These are phyloP conservation scores for Myiotriccus ornatus DNA, from an alignment of 2,797 vertebrate species.

Conservation along the genomic window DNA sequence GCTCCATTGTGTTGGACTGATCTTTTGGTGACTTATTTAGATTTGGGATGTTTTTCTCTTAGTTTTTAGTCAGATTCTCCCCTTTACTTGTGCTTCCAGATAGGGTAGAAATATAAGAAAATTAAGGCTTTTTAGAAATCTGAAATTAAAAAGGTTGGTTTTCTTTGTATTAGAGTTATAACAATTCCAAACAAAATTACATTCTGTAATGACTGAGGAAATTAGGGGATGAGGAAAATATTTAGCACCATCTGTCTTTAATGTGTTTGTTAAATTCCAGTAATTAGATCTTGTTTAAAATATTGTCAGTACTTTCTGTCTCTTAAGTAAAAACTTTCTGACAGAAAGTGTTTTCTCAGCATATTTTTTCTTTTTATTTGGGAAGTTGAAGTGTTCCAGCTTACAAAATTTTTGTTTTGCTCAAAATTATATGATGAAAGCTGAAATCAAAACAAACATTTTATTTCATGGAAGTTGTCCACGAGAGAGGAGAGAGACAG, in stretches of 20 bases:
- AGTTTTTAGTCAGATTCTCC: neutral
- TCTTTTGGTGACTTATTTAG: neutral
- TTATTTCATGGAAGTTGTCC: neutral
- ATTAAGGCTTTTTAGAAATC: neutral
- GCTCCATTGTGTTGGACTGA: neutral
- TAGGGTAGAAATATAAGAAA: neutral
- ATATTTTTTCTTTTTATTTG: neutral
- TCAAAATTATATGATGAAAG: neutral
- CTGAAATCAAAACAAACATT: neutral
- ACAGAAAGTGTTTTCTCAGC: neutral
- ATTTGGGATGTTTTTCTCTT: neutral
- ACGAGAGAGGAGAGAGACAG: neutral
- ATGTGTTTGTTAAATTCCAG: neutral
- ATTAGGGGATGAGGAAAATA: neutral
- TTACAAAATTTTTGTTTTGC: neutral
- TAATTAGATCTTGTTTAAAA: neutral
- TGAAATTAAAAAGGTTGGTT: neutral
- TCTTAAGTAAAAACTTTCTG: neutral
- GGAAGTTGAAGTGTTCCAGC: neutral
- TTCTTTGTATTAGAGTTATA: neutral
- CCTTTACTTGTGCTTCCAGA: fast-evolving
- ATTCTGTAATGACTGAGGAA: neutral
- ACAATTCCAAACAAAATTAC: neutral
- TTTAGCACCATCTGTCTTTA: neutral
- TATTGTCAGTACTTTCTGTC: neutral